Percentiles rank a stretch among this genome's conserved stretches.
These are phyloP conservation scores for Gyrodactylus salaris DNA, from an alignment of 1,140 invertebrate species.

Conservation along the genomic window DNA sequence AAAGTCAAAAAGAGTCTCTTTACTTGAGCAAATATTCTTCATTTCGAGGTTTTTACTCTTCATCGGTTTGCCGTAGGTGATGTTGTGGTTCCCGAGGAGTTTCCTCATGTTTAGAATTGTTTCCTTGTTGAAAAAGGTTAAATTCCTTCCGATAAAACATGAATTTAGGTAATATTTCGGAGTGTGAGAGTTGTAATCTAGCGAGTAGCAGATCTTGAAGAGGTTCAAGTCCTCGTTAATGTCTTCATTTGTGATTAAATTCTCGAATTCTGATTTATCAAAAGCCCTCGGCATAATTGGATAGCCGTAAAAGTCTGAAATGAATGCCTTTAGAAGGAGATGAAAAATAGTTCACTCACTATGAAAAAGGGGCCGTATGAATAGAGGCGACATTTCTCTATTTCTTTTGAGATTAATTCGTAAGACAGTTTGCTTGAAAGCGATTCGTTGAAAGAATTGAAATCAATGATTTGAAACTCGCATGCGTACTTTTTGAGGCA, in stretches of 20 bases:
- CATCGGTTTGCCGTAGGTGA: neutral
- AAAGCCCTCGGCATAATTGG: neutral
- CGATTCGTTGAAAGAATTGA: neutral
- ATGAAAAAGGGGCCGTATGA: neutral
- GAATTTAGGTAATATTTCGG: neutral
- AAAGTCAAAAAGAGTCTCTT: neutral
- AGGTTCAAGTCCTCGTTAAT: neutral
- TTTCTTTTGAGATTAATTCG: neutral
- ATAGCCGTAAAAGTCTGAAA: neutral
- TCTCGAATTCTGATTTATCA: neutral
- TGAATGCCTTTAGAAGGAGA: neutral
- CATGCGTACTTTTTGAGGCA: neutral
- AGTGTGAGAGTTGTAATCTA: neutral
- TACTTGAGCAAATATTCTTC: neutral
- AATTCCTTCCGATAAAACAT: neutral
- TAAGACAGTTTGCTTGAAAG: neutral
- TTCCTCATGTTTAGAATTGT: neutral
- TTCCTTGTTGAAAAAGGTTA: neutral
- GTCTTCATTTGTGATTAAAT: neutral
- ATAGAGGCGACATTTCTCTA: neutral
- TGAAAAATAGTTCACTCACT: neutral
- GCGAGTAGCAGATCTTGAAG: neutral
- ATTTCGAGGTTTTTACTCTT: neutral
- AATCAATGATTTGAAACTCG: neutral
- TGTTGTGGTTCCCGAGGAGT: neutral